These are phyloP conservation scores for Fistularia commersonii DNA, from an alignment of 2,797 vertebrate species.

Conservation along the genomic window DNA sequence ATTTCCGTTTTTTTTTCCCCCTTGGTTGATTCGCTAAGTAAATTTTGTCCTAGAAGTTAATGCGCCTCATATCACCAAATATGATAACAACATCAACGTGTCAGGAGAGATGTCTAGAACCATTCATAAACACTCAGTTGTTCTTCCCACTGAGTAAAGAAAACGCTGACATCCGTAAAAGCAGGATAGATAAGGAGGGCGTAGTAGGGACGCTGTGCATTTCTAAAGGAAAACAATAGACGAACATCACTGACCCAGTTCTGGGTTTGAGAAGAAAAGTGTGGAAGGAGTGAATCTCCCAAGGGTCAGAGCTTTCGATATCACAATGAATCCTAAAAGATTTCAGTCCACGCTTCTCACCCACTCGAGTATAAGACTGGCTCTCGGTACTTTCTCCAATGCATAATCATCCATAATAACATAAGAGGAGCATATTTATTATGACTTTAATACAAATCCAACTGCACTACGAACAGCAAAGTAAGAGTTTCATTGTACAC, in stretches of 20 bases:
- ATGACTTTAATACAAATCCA: too few relatives aligned
- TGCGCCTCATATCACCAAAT: constrained; percentile 33
- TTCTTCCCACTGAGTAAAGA: constrained; percentile 55
- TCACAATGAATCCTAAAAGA: constrained; percentile 13
- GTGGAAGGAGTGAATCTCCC: constrained; percentile 21
- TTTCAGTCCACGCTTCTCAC: too few relatives aligned
- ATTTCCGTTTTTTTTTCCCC: neutral
- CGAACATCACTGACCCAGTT: constrained; percentile 49
- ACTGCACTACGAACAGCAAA: too few relatives aligned
- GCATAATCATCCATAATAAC: too few relatives aligned
- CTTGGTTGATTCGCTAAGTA: constrained; percentile 4
- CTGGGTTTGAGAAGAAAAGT: neutral
- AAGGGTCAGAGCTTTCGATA: constrained; percentile 50
- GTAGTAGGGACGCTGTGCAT: constrained; percentile 19
- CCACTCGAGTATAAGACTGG: too few relatives aligned
- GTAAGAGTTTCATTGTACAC: too few relatives aligned
- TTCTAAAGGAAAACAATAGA: constrained; percentile 32
- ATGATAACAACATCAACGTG: constrained; percentile 45
- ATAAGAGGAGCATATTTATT: too few relatives aligned
- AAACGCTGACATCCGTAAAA: constrained; percentile 38
- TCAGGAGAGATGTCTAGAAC: constrained; percentile 47
- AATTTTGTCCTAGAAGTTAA: constrained; percentile 16
- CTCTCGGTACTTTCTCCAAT: too few relatives aligned
- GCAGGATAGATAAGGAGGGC: constrained; percentile 12
- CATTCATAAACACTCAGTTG: constrained; percentile 43